Evolutionary conservation across 2,113 vertebrate species (phyloP).

Genomic region (Dascyllus trimaculatus): DNA sequence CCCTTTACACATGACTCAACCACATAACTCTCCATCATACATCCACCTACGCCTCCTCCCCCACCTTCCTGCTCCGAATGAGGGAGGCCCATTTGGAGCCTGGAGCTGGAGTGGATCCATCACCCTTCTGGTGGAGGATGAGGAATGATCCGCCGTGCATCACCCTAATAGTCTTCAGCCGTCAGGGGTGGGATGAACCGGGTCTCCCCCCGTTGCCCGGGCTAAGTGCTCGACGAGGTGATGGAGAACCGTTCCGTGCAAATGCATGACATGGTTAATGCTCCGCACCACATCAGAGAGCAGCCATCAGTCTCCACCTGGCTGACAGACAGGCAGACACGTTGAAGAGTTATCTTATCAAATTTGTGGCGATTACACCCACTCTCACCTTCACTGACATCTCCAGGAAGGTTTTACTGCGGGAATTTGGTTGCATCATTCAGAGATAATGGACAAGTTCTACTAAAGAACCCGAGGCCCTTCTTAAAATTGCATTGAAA

Average conservation of each 20-base stretch:
- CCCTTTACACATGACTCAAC: slow-evolving; percentile 31
- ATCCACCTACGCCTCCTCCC: slow-evolving; percentile 7
- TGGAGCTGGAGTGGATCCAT: slow-evolving; percentile 63
- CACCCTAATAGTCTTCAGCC: slow-evolving; percentile 75
- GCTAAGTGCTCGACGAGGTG: slow-evolving; percentile 73
- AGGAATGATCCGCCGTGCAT: slow-evolving; percentile 75
- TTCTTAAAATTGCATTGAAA: background rate
- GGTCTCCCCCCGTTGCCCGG: slow-evolving; percentile 43
- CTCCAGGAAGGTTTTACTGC: background rate
- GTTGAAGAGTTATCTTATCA: slow-evolving; percentile 52
- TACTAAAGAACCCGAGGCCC: background rate
- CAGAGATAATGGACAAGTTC: background rate
- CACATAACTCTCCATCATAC: slow-evolving; percentile 70
- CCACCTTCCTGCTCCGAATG: slow-evolving; percentile 15
- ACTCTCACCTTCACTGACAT: slow-evolving; percentile 19
- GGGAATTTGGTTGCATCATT: background rate
- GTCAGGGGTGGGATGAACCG: slow-evolving; percentile 64
- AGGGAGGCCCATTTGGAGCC: slow-evolving; percentile 49
- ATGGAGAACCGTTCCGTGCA: slow-evolving; percentile 69
- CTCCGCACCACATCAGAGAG: slow-evolving; percentile 58
- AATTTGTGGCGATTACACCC: slow-evolving; percentile 46
- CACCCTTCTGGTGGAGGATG: slow-evolving; percentile 57
- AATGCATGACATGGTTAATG: slow-evolving; percentile 76
- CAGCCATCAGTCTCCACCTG: slow-evolving; percentile 53
- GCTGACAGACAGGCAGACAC: slow-evolving; percentile 60